Base-by-base conservation (phyloP, 2,113 vertebrate species). In the Mugil cephalus region DNA sequence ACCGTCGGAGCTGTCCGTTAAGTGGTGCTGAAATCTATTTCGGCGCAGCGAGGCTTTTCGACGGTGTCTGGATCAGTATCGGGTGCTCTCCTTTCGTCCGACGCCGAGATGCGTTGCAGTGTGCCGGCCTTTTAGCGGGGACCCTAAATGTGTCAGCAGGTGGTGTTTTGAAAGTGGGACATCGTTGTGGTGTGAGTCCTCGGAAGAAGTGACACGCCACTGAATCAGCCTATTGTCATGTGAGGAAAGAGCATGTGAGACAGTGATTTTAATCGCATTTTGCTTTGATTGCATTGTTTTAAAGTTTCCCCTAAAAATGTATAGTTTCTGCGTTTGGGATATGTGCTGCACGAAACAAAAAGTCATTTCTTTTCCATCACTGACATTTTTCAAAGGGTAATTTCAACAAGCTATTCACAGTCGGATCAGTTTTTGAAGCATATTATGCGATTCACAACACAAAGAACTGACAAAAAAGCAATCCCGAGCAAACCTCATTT, bases 11-110 rank as follows among this genome's bases (percentile, higher is more conserved):
- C 84, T 80, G 87, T 91, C 89, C 80, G 50, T 77, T 82, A 82
- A 73, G 59, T 74, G 82, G 64, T 71, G 86, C 89, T 84, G 81
- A 87, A 91, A 88, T 77, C 53, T 35, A 82, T 77, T 78, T 64
- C 59, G 30, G 69, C 77, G n/a, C 80, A 11, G 47, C 15, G 11
- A 59, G 58, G 70, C 61, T 78, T 70, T 65, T 69, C 71, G 64
- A 77, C 64, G 83, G 78, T 2, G 51, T 30, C 51, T 59, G 78
- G 42, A 66, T 73, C 65, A 12, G 75, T 52, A 17, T 50, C 7
- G 36, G 61, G 60, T 60, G 71, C 66, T 65, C 68, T 77, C 36
- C 69, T 64, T 69, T 65, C n/a, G 21, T 46, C 56, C 40, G 43
- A 53, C 46, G 66, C 77, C 86, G 77, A 83, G 56, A 71, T 69